These are phyloP conservation scores for Semnopithecus entellus DNA, from an alignment of 2,113 vertebrate species.

Conservation along the genomic window DNA sequence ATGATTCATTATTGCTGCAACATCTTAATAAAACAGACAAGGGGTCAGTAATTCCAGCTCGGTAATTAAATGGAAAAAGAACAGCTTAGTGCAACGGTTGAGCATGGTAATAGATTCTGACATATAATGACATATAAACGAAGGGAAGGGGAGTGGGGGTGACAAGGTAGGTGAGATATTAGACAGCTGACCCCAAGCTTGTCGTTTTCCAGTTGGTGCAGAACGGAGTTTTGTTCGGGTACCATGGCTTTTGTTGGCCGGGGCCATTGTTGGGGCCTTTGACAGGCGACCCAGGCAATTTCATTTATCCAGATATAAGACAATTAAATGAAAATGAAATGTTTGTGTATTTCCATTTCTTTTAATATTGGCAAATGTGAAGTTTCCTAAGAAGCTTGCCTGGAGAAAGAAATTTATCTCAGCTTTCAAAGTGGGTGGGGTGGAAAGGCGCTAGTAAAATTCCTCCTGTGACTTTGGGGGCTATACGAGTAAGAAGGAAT, in stretches of 20 bases:
- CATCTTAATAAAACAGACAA: constrained; percentile 66
- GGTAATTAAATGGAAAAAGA: constrained; percentile 70
- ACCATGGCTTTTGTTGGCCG: background rate
- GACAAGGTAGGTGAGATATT: rapidly evolving
- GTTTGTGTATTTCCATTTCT: background rate
- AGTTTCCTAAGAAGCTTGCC: background rate
- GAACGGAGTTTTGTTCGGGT: background rate
- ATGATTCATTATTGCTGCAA: constrained; percentile 32
- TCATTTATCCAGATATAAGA: background rate
- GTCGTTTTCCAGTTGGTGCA: rapidly evolving
- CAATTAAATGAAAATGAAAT: background rate
- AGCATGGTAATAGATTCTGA: background rate
- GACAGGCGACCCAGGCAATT: background rate
- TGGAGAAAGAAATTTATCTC: background rate
- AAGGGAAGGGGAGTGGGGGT: background rate
- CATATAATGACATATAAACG: background rate
- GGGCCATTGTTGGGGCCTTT: background rate
- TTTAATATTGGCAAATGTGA: background rate
- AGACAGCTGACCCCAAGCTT: background rate
- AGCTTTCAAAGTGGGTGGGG: background rate
- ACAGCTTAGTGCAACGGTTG: background rate
- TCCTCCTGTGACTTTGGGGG: background rate
- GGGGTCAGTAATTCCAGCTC: constrained; percentile 38
- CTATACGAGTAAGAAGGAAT: background rate
- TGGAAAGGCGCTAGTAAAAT: background rate